Evolutionary conservation across 2,888 invertebrate species (phyloP).

Genomic region (Epistrophe grossulariae): DNA sequence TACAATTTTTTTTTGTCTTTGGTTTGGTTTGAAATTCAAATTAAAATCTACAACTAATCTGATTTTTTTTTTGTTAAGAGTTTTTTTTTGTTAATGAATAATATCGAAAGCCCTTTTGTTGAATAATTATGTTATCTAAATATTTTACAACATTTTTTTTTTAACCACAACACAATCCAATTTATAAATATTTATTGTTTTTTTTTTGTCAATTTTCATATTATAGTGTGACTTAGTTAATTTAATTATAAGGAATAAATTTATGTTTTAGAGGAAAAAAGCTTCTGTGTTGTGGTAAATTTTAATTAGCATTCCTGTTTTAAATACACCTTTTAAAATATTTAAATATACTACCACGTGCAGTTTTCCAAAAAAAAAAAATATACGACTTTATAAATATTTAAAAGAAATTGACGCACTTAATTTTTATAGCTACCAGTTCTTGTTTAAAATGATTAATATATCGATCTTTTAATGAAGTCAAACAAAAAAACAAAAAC

Average conservation of each 20-base stretch:
- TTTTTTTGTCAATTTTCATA: neutral
- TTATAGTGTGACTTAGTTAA: neutral
- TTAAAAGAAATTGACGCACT: neutral
- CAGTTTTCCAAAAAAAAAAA: neutral
- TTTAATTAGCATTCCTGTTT: neutral
- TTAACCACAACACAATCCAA: neutral
- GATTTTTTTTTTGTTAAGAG: neutral
- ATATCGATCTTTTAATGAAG: neutral
- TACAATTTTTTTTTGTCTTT: neutral
- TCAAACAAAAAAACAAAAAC: too few relatives aligned
- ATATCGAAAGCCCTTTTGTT: neutral
- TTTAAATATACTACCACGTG: neutral
- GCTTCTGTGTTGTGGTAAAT: constrained; percentile 11
- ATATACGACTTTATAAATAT: neutral
- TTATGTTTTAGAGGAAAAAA: neutral
- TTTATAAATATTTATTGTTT: neutral
- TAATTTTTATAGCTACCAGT: neutral
- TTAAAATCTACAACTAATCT: neutral
- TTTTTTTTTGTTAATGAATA: neutral
- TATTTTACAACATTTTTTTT: neutral
- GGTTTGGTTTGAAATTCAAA: neutral
- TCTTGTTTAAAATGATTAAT: neutral
- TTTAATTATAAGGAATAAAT: neutral
- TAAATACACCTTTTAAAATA: neutral
- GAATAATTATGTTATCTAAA: neutral